A percentile compares a stretch with the other conserved stretches of the same genome.
Conservation (phyloP, 1,140 invertebrate genomes). For the Kradibia gibbosae region DNA sequence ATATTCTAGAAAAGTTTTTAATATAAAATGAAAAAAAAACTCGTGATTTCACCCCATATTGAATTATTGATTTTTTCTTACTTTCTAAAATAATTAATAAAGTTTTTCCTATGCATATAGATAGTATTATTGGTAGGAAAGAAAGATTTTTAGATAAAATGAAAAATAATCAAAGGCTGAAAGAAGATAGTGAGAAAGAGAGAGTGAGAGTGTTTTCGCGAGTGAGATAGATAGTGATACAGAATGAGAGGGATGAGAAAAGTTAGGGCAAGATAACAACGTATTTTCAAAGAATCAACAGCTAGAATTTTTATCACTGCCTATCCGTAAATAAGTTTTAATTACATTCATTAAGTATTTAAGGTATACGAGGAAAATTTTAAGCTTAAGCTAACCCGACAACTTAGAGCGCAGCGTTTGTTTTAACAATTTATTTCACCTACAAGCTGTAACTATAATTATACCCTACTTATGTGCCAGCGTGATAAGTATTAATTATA, state of each 20-base stretch:
- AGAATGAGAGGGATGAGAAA: background rate
- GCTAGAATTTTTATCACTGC: constrained; percentile 36
- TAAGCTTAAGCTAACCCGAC: background rate
- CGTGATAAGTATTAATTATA: constrained; percentile 46
- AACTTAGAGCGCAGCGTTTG: background rate
- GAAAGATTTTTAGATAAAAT: background rate
- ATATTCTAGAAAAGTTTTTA: background rate
- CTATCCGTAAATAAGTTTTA: constrained; percentile 45
- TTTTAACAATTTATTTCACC: constrained; percentile 26
- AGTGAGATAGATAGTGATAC: background rate
- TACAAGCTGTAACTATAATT: constrained; percentile 13
- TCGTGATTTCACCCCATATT: background rate
- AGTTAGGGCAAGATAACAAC: constrained; percentile 36
- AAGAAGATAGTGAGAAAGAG: background rate
- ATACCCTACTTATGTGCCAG: background rate
- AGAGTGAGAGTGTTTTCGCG: background rate
- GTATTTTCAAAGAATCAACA: constrained; percentile 34
- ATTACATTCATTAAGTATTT: constrained; percentile 37
- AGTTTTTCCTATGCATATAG: constrained; percentile 7
- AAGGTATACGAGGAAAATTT: background rate
- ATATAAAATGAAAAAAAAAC: background rate
- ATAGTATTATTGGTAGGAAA: background rate
- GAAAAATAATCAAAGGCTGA: background rate
- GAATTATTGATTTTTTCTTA: constrained; percentile 7
- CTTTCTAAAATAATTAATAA: constrained; percentile 35